Evolutionary conservation across 1,140 invertebrate species (phyloP).

Genomic region (Papilio xuthus): DNA sequence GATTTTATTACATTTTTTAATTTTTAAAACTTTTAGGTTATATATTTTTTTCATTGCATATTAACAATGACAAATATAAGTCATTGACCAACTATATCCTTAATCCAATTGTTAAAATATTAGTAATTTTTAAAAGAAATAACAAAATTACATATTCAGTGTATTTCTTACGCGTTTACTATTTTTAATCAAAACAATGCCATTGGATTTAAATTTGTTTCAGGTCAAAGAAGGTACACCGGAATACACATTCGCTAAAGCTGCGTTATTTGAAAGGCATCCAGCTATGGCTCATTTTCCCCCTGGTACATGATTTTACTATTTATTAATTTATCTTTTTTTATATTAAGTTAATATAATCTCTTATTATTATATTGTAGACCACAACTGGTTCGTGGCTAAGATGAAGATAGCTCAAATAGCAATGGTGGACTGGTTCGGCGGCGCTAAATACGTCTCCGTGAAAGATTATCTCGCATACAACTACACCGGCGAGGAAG

Average conservation of each 20-base stretch:
- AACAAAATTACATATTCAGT: too few species aligned
- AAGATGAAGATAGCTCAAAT: slow-evolving; percentile 88
- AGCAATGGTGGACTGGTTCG: slow-evolving; percentile 88
- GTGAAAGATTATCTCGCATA: slow-evolving; percentile 83
- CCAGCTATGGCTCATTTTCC: slow-evolving; percentile 86
- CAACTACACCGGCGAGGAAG: slow-evolving; percentile 71
- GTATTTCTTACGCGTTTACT: too few species aligned
- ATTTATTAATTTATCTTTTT: background rate
- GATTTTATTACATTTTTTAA: background rate
- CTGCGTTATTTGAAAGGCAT: slow-evolving; percentile 86
- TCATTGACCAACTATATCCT: too few species aligned
- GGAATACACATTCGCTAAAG: slow-evolving; percentile 84
- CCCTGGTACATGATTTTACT: slow-evolving; percentile 69
- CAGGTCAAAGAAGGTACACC: slow-evolving; percentile 83
- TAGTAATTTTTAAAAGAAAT: too few species aligned
- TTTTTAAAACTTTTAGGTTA: too few species aligned
- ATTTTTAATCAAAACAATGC: too few species aligned
- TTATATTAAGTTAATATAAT: slow-evolving; percentile 12
- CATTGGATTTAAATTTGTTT: slow-evolving; percentile 28
- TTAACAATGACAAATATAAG: too few species aligned
- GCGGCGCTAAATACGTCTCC: slow-evolving; percentile 86
- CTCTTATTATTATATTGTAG: slow-evolving; percentile 78
- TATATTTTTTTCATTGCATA: too few species aligned
- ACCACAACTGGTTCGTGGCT: slow-evolving; percentile 88
- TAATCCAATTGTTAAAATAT: too few species aligned